Conservation (phyloP, 2,797 vertebrate species). For the Otolemur crassicaudatus region DNA sequence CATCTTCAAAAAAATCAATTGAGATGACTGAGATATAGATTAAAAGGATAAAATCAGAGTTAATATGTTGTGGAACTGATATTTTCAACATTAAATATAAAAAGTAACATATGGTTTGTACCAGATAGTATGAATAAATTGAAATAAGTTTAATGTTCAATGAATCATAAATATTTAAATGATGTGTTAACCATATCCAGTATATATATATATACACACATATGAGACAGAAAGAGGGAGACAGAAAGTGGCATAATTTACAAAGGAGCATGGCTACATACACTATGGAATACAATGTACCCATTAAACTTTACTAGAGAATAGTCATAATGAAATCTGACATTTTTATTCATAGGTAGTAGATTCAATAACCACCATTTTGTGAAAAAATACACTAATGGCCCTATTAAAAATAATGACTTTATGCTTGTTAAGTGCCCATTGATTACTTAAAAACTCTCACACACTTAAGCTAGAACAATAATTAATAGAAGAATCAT, state of each 20-base stretch:
- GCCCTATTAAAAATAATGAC: slow-evolving; percentile 73
- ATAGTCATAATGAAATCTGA: slow-evolving; percentile 60
- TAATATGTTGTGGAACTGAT: not conserved
- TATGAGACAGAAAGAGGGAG: not conserved
- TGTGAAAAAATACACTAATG: slow-evolving; percentile 57
- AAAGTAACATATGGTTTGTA: not conserved
- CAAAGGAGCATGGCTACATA: not conserved
- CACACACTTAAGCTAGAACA: slow-evolving; percentile 28
- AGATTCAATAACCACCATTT: slow-evolving; percentile 62
- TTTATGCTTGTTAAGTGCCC: slow-evolving; percentile 60
- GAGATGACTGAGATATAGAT: slow-evolving; percentile 51
- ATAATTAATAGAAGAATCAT: slow-evolving; percentile 74
- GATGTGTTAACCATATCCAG: not conserved
- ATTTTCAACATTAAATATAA: slow-evolving; percentile 55
- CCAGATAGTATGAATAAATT: slow-evolving; percentile 9
- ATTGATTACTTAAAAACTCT: slow-evolving; percentile 70
- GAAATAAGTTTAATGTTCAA: not conserved
- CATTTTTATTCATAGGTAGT: slow-evolving; percentile 59
- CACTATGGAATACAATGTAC: not conserved
- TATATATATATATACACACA: not conserved
- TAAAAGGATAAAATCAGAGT: slow-evolving; percentile 52
- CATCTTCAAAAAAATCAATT: slow-evolving; percentile 60
- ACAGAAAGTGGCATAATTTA: not conserved
- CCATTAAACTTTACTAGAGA: slow-evolving; percentile 11
- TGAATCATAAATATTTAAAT: not conserved